Percentiles rank a stretch among this genome's conserved stretches.
phyloP scores from a whole-genome alignment of 64 coral and sea anemone species.

The Porites lutea region DNA sequence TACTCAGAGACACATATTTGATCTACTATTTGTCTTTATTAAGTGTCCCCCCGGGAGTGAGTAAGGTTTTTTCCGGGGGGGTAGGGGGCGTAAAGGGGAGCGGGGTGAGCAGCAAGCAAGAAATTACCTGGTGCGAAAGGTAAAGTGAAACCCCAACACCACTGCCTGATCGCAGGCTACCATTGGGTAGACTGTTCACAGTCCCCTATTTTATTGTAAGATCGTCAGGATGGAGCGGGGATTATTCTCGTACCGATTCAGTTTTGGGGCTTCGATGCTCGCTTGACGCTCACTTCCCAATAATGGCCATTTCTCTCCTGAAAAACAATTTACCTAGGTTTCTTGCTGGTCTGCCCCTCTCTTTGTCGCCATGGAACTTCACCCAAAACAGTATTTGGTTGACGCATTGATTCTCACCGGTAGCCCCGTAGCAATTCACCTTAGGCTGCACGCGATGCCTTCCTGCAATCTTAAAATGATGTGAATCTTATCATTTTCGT shows the following conservation, averaged over 20 bases:
- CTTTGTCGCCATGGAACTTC: not conserved
- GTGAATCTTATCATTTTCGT: not conserved
- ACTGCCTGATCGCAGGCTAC: slow-evolving; percentile 5
- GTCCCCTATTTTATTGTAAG: no score
- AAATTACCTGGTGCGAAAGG: slow-evolving; percentile 14
- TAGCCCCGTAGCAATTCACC: no score
- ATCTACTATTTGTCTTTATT: slow-evolving; percentile 8
- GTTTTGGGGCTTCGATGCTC: not conserved
- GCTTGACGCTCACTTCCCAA: not conserved
- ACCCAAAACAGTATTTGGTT: slow-evolving; percentile 11
- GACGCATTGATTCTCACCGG: not conserved
- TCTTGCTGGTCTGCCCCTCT: slow-evolving; percentile 5
- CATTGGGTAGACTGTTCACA: not conserved
- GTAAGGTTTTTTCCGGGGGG: not conserved
- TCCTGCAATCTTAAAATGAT: not conserved
- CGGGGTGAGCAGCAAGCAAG: slow-evolving; percentile 8
- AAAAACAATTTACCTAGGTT: not conserved
- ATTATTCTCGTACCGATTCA: slow-evolving; percentile 18
- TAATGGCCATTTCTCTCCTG: not conserved
- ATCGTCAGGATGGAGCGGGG: slow-evolving; percentile 2
- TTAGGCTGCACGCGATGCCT: slow-evolving; percentile 12
- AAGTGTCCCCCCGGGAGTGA: not conserved
- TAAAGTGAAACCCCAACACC: slow-evolving; percentile 10
- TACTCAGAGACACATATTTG: slow-evolving; percentile 18
- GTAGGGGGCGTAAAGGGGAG: not conserved